phyloP scores from a whole-genome alignment of 1,140 invertebrate species.

The Platorchestia sp. region DNA sequence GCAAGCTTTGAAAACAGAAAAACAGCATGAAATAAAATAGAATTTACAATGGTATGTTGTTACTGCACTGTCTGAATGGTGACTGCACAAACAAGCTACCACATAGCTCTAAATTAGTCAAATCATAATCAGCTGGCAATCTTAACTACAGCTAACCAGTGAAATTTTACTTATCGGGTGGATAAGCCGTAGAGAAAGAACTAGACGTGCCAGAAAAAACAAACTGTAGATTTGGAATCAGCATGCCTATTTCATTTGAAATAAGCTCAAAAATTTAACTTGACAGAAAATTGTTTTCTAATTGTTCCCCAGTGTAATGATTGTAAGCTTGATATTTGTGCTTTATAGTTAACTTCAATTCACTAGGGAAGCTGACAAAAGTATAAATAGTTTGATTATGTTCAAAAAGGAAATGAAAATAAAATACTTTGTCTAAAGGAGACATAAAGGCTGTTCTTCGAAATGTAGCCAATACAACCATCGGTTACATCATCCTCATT shows the following conservation, averaged over 20 bases:
- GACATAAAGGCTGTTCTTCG: no score
- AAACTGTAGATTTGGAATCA: constrained; percentile 50
- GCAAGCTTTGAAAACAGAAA: constrained; percentile 26
- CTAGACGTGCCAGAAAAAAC: constrained; percentile 17
- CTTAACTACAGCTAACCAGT: neutral
- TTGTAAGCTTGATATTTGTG: no score
- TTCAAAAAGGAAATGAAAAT: no score
- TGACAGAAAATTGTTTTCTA: neutral
- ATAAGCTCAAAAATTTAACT: constrained; percentile 46
- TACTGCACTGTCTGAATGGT: constrained; percentile 52
- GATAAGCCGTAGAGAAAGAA: constrained; percentile 7
- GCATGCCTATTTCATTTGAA: constrained; percentile 32
- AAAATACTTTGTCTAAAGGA: no score
- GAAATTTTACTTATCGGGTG: neutral
- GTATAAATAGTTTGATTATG: no score
- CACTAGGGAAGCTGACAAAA: no score
- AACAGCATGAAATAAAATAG: constrained; percentile 16
- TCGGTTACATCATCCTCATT: no score
- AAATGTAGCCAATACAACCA: no score
- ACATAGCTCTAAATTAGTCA: neutral
- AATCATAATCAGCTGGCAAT: constrained; percentile 8
- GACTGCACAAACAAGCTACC: constrained; percentile 15
- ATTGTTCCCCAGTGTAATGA: constrained; percentile 56
- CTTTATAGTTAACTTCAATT: no score
- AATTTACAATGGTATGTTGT: constrained; percentile 1